phyloP scores from a whole-genome alignment of 1,140 invertebrate genomes.

The Drosophila pseudoananassae region DNA sequence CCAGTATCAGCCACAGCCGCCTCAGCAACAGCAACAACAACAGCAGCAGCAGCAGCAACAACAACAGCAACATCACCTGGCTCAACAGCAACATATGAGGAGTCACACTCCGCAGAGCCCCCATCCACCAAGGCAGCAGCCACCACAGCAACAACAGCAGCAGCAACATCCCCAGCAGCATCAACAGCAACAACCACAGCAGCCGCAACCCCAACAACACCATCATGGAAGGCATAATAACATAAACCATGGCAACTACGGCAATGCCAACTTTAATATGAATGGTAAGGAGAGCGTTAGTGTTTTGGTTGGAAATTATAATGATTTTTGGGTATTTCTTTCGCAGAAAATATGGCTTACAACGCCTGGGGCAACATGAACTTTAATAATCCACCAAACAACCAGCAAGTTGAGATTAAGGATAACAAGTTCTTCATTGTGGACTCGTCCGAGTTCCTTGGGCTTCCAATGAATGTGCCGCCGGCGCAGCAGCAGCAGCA shows the following conservation, averaged over 20 bases:
- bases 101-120: constrained; percentile 81
- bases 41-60: constrained; percentile 42
- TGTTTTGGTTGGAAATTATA: not conserved
- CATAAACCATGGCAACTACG: constrained; percentile 23
- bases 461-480: constrained; percentile 80
- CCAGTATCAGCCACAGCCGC: constrained; percentile 76
- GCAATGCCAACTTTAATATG: constrained; percentile 1
- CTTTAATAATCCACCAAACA: constrained; percentile 61
- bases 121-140: constrained; percentile 54
- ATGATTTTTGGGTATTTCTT: not conserved
- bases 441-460: constrained; percentile 78
- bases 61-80: constrained; percentile 57
- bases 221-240: constrained; percentile 30
- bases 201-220: constrained; percentile 63
- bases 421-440: constrained; percentile 81
- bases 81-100: constrained; percentile 66
- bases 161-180: constrained; percentile 63
- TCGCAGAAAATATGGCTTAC: constrained; percentile 15
- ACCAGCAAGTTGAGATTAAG: constrained; percentile 71
- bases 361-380: constrained; percentile 73
- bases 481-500: constrained; percentile 64
- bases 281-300: not conserved
- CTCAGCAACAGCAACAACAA: constrained; percentile 36
- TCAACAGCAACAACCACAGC: constrained; percentile 63
- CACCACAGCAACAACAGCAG: constrained; percentile 55